A percentile compares a stretch with the other conserved stretches of the same genome.
Evolutionary conservation across 2,888 invertebrate species (phyloP).

Genomic region (Drosophila testacea): DNA sequence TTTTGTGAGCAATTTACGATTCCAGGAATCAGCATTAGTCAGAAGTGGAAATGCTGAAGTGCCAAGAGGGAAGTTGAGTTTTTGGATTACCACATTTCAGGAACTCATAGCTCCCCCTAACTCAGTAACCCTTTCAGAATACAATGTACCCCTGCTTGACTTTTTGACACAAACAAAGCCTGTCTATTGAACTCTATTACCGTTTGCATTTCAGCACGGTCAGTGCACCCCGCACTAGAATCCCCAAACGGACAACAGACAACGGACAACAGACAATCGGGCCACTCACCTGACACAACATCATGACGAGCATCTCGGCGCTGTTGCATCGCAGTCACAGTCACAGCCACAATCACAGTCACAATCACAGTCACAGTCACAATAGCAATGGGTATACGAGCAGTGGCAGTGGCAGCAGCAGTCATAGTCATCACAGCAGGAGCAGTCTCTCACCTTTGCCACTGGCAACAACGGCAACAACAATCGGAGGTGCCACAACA

Average conservation of each 20-base stretch:
- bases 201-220: constrained; percentile 66
- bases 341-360: constrained; percentile 55
- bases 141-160: constrained; percentile 6
- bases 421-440: constrained; percentile 62
- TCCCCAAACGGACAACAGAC: constrained; percentile 8
- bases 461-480: constrained; percentile 35
- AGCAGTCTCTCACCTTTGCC: constrained; percentile 71
- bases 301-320: constrained; percentile 75
- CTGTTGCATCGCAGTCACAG: constrained; percentile 73
- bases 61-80: not conserved
- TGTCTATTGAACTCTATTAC: constrained; percentile 71
- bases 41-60: not conserved
- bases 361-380: constrained; percentile 47
- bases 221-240: constrained; percentile 34
- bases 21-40: not conserved
- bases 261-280: constrained; percentile 25
- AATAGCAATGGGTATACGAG: constrained; percentile 68
- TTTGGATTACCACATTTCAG: not conserved
- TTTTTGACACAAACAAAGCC: constrained; percentile 57
- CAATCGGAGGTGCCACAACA: constrained; percentile 47
- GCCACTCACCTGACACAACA: constrained; percentile 53
- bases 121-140: not conserved
- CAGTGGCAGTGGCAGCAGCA: constrained; percentile 67
- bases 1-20: not conserved
- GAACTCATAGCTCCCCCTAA: not conserved